Evolutionary conservation across 2,888 invertebrate species (phyloP).

Genomic region (Nemurella pictetii): DNA sequence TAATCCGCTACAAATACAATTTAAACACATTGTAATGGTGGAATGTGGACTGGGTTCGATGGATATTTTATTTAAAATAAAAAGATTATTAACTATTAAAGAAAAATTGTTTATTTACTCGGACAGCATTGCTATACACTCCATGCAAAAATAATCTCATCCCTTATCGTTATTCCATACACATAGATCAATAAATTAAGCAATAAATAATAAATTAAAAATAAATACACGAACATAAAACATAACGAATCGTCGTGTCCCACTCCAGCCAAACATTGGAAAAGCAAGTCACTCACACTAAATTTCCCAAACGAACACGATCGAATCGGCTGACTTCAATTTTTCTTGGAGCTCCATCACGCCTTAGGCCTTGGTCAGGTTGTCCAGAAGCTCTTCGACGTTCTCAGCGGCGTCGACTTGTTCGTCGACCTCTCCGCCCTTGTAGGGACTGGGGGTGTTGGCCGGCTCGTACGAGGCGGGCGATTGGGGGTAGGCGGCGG

Average conservation of each 20-base stretch:
- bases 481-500: neutral
- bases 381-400: neutral
- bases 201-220: slow-evolving; percentile 4
- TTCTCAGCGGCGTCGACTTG: slow-evolving; percentile 12
- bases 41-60: too few relatives aligned
- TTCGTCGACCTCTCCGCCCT: slow-evolving; percentile 4
- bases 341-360: neutral
- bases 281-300: neutral
- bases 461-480: neutral
- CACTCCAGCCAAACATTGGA: neutral
- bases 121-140: neutral
- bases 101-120: neutral
- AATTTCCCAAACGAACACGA: too few relatives aligned
- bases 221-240: neutral
- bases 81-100: too few relatives aligned
- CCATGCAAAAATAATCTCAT: too few relatives aligned
- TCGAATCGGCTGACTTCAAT: neutral
- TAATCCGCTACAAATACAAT: too few relatives aligned
- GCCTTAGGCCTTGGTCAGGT: neutral
- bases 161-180: neutral
- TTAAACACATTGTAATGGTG: too few relatives aligned
- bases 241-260: neutral
- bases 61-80: too few relatives aligned
- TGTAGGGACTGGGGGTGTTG: neutral
- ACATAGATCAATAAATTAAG: neutral